Evolutionary conservation across 1,140 invertebrate species (phyloP).

Genomic region (Neuroterus valhalla): DNA sequence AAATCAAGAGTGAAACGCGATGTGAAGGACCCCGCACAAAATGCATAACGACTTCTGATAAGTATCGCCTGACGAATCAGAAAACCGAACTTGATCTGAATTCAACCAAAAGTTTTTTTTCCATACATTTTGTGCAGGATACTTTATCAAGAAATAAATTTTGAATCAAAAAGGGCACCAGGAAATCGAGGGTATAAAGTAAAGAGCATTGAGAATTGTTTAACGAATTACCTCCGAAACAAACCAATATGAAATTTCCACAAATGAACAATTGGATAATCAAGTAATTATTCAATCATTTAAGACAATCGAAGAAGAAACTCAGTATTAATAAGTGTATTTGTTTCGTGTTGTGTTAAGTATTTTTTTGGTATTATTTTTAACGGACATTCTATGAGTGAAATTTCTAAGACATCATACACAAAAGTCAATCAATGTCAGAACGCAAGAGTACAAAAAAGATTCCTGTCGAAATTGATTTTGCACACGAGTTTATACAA

Average conservation of each 20-base stretch:
- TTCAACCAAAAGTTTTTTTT: too few relatives aligned
- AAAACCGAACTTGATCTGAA: too few relatives aligned
- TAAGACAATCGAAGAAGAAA: slow-evolving; percentile 45
- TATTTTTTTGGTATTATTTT: slow-evolving; percentile 56
- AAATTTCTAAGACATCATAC: slow-evolving; percentile 59
- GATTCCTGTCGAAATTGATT: slow-evolving; percentile 1
- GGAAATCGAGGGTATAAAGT: background rate
- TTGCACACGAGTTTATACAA: background rate
- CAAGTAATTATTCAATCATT: slow-evolving; percentile 7
- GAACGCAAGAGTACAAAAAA: slow-evolving; percentile 40
- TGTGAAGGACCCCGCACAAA: too few relatives aligned
- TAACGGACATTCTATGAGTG: slow-evolving; percentile 53
- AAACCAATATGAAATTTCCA: slow-evolving; percentile 15
- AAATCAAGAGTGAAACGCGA: too few relatives aligned
- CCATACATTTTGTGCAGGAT: too few relatives aligned
- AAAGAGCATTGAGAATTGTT: slow-evolving; percentile 17
- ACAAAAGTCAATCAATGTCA: slow-evolving; percentile 61
- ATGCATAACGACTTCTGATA: too few relatives aligned
- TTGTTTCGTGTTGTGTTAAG: slow-evolving; percentile 68
- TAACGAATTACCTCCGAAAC: slow-evolving; percentile 11
- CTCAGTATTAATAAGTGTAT: slow-evolving; percentile 49
- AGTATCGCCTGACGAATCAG: too few relatives aligned
- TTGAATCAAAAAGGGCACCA: background rate
- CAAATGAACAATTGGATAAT: slow-evolving; percentile 32
- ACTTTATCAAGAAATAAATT: background rate